phyloP scores from a whole-genome alignment of 2,888 invertebrate genomes.

The Phorcus lineatus region DNA sequence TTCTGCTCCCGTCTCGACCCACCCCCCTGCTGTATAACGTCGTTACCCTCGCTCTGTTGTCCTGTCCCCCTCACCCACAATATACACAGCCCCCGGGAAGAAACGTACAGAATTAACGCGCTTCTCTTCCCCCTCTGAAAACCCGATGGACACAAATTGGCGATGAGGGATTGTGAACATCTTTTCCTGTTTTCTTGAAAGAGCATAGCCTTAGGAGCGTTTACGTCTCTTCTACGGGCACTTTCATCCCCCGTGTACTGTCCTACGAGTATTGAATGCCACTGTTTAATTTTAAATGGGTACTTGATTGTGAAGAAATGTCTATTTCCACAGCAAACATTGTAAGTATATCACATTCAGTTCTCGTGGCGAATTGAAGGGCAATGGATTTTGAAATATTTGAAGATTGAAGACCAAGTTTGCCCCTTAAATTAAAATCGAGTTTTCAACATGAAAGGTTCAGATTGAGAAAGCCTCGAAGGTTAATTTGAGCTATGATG shows the following conservation, averaged over 20 bases:
- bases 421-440: too few relatives aligned
- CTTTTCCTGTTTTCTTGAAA: not conserved
- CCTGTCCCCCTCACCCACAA: constrained; percentile 7
- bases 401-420: too few relatives aligned
- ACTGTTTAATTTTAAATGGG: constrained; percentile 4
- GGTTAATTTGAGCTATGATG: too few relatives aligned
- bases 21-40: not conserved
- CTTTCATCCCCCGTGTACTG: not conserved
- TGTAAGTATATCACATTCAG: not conserved
- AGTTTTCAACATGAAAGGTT: too few relatives aligned
- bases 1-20: not conserved
- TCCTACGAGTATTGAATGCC: not conserved
- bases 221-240: not conserved
- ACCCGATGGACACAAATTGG: constrained; percentile 7
- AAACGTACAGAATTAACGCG: constrained; percentile 9
- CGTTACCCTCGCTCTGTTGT: constrained; percentile 1
- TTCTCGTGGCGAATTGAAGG: not conserved
- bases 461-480: too few relatives aligned
- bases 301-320: constrained; percentile 1
- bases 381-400: not conserved
- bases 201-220: not conserved
- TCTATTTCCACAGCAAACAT: not conserved
- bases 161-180: not conserved
- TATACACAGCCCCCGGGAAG: constrained; percentile 12
- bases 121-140: constrained; percentile 9